Base-by-base conservation (phyloP, 2,797 vertebrate species). In the Eospalax fontanierii region DNA sequence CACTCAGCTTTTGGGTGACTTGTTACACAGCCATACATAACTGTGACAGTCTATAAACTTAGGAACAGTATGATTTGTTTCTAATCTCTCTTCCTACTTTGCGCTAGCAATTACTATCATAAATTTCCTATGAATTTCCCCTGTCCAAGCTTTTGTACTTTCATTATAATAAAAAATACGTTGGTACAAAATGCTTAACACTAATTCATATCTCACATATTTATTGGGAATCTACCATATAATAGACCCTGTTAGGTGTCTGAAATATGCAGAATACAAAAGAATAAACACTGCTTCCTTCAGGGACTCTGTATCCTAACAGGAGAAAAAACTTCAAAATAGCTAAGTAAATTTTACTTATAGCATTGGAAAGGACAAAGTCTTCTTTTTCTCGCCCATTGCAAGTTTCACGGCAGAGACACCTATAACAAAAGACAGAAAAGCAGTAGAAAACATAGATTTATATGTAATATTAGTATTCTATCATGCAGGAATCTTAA, bases 1-100 rank as follows among this genome's bases (percentile, higher is more conserved):
- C 19, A 54, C 16, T 9, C 1, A 40, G 30, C 22, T 86, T 83
- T 43, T 33, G 0, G 21, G 54, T 65, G 28, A 12, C 46, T 38
- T 90, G 5, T 92, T 61, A 50, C 19, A 84, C 1, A 38, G 33
- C n/a, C 59, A 35, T 33, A 59, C 16, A 40, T 61, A 80, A 54
- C 38, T 84, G 26, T 38, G 33, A 57, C 22, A 93, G 43, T 68
- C 70, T 68, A 50, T 65, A 79, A 68, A 95, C 18, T 74, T 70
- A 33, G 71, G 65, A 63, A 73, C 46, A 76, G 26, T 30, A 80
- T 50, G 33, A 86, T 82, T 86, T 88, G 43, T 81, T 97, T 87
- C 75, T 86, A 40, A 68, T 50, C 9, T 86, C 66, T 79, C 57
- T 93, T 76, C 35, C 91, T 38, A 71, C 68, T 66, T 93, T 18